These are phyloP conservation scores for Trematocara zebra DNA, from an alignment of 2,113 vertebrate species.

Conservation along the genomic window DNA sequence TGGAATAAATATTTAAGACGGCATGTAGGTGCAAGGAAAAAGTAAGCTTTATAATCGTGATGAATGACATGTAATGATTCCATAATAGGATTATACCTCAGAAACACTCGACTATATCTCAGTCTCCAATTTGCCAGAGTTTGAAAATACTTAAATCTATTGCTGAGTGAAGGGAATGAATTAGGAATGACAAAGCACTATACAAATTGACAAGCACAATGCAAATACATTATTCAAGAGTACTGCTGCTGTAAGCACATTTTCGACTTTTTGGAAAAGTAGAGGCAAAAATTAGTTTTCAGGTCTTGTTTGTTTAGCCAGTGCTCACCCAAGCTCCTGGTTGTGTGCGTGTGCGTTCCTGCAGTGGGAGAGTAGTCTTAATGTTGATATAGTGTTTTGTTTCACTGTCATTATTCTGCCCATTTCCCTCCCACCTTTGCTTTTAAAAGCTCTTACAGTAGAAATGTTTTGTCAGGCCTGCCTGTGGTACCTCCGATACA, in stretches of 20 bases:
- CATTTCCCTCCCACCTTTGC: slow-evolving; percentile 17
- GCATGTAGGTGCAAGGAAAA: background rate
- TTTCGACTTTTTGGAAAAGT: background rate
- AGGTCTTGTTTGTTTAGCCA: background rate
- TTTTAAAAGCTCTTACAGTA: slow-evolving; percentile 37
- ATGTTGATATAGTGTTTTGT: slow-evolving; percentile 19
- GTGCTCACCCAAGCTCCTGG: background rate
- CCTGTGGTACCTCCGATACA: background rate
- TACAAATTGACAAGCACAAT: background rate
- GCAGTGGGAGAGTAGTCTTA: background rate
- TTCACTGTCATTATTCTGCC: background rate
- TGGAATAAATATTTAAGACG: background rate
- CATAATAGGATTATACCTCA: background rate
- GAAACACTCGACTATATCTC: background rate
- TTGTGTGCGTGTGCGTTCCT: background rate
- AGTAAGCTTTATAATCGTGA: background rate
- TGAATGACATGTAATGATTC: background rate
- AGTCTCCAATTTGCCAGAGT: background rate
- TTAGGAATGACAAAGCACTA: background rate
- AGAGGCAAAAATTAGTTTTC: background rate
- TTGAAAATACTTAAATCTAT: background rate
- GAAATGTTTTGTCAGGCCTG: slow-evolving; percentile 33
- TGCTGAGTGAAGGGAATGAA: background rate
- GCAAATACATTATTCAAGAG: slow-evolving; percentile 17
- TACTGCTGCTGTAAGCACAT: slow-evolving; percentile 15